A percentile compares a stretch with the other conserved stretches of the same genome.
Conservation (phyloP, 2,888 invertebrate species). For the Eupithecia abbreviata region DNA sequence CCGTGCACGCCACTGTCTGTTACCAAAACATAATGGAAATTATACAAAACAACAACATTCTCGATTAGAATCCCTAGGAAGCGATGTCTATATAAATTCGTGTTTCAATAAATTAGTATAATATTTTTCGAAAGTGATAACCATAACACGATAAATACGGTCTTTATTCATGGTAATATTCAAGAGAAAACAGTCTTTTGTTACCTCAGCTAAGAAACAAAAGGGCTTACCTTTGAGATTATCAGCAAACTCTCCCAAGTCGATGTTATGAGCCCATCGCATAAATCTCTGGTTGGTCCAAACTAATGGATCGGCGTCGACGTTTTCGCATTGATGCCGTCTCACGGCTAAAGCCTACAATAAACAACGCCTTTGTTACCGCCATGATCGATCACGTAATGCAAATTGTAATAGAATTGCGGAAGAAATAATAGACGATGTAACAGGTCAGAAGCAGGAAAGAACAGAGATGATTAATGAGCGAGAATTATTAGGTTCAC, state of each 20-base stretch:
- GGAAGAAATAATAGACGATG: slow-evolving; percentile 54
- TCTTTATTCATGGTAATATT: neutral
- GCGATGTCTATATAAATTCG: neutral
- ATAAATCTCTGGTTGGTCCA: slow-evolving; percentile 98
- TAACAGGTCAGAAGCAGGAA: slow-evolving; percentile 54
- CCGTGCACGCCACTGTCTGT: slow-evolving; percentile 97
- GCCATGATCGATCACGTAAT: slow-evolving; percentile 52
- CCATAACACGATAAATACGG: neutral
- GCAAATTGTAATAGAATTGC: slow-evolving; percentile 56
- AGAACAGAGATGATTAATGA: slow-evolving; percentile 67
- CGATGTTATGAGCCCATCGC: slow-evolving; percentile 96
- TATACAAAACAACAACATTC: neutral
- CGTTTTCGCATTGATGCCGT: slow-evolving; percentile 93
- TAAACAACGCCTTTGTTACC: slow-evolving; percentile 56
- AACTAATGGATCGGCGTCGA: slow-evolving; percentile 95
- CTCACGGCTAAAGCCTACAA: slow-evolving; percentile 91
- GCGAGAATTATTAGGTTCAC: slow-evolving; percentile 60
- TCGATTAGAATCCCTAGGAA: neutral
- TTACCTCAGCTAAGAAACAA: slow-evolving; percentile 21
- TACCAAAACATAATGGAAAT: slow-evolving; percentile 23
- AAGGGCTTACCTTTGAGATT: slow-evolving; percentile 90
- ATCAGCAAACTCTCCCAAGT: slow-evolving; percentile 96
- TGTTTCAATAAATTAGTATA: neutral
- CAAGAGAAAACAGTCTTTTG: neutral
- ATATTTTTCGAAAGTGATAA: neutral